A percentile compares a stretch with the other conserved stretches of the same genome.
Evolutionary conservation across 53 echinoderm and acorn worm species (phyloP).

Genomic region (Crossaster papposus): DNA sequence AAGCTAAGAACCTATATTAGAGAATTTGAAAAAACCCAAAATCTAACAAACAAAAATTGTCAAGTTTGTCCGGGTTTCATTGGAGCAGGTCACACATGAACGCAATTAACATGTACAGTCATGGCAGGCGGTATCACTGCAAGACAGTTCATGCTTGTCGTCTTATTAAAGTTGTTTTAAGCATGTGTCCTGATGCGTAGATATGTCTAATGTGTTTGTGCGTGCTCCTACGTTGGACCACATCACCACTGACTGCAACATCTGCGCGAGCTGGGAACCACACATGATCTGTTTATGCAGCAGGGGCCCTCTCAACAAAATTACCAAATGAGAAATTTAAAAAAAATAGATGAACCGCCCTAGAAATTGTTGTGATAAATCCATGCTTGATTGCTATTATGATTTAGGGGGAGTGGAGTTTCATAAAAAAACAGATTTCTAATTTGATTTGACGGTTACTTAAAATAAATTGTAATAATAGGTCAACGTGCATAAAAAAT

Average conservation of each 20-base stretch:
- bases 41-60: no score
- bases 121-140: constrained; percentile 16
- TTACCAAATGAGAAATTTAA: background rate
- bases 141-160: background rate
- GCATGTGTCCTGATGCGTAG: constrained; percentile 26
- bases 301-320: constrained; percentile 10
- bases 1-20: no score
- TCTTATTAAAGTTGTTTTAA: constrained; percentile 37
- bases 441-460: background rate
- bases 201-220: background rate
- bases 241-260: background rate
- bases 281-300: constrained; percentile 38
- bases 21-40: no score
- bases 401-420: background rate
- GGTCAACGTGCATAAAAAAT: no score
- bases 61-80: no score
- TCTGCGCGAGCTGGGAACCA: background rate
- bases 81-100: no score
- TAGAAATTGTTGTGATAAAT: background rate
- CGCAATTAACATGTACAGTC: background rate
- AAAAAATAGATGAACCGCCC: background rate
- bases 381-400: background rate
- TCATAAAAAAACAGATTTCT: background rate
- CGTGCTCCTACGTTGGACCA: background rate
- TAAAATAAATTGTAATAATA: no score